phyloP scores from a whole-genome alignment of 2,113 vertebrate species.

The Harpagus bidentatus region DNA sequence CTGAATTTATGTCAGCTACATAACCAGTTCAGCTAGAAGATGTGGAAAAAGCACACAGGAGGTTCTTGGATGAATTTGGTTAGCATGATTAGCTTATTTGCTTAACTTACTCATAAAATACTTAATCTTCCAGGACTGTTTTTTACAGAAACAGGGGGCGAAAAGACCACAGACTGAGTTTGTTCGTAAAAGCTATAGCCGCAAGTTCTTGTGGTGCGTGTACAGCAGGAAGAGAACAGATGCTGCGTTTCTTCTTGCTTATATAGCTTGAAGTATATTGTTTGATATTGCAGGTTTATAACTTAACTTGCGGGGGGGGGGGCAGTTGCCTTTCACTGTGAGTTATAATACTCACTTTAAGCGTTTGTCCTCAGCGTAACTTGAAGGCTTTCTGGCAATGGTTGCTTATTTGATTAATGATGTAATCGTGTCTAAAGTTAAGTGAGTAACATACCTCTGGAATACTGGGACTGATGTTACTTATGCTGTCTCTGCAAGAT shows the following conservation, averaged over 20 bases:
- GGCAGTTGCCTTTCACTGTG: background rate
- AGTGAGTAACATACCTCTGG: background rate
- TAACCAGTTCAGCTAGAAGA: conserved; percentile 6
- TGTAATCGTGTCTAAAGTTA: background rate
- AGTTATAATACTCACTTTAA: background rate
- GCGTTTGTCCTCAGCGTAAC: background rate
- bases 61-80: background rate
- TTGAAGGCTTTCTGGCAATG: background rate
- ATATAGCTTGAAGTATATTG: background rate
- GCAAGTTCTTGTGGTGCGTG: background rate
- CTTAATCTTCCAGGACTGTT: background rate
- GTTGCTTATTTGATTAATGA: background rate
- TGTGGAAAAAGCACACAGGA: background rate
- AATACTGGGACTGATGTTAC: background rate
- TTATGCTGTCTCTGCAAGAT: background rate
- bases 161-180: background rate
- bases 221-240: background rate
- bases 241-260: background rate
- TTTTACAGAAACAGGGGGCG: background rate
- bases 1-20: background rate
- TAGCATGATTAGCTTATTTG: background rate
- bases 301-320: accelerated
- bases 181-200: background rate
- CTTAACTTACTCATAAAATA: background rate
- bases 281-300: background rate